Base-by-base conservation (phyloP, 2,113 vertebrate genomes). In the Mixornis gularis region DNA sequence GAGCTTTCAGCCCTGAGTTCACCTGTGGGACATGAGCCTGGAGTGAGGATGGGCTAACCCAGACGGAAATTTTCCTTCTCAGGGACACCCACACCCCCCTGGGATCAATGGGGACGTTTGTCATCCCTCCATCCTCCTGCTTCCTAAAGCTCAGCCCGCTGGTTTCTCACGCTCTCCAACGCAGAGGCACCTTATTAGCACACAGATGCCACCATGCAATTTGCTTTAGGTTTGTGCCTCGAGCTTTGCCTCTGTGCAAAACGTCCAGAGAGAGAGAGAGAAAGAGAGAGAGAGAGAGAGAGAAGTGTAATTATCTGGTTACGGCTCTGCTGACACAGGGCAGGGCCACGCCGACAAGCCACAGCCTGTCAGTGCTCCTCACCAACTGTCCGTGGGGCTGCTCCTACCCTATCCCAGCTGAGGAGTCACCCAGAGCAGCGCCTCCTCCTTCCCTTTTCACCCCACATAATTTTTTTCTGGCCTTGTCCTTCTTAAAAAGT, bases 321-420 rank as follows among this genome's bases (percentile, higher is more conserved):
- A 4, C 17, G 6, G 94, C 92, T 92, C 34, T 95, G 94, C 94
- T 95, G 95, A 89, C 89, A 87, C 89, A 92, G 69, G 77, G 83
- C 79, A 88, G 91, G 84, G 87, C 94, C 91, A 40, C 8, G 7
- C 87, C 3, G 1, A 72, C 93, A 82, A 87, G 95, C 92, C 32
- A 0, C 81, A 92, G 92, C 95, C 90, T 95, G 93, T 51, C 92
- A 7, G 80, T 8, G 73, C 91, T 89, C 15, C 3, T 40, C 73
- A 0, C 79, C 76, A 34, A 58, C 93, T 87, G 92, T 92, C 91
- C 58, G 0, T 65, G 81, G 52, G 48, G 84, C 89, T 92, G 69
- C 68, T 87, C 93, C 77, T 79, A 3, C 72, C 78, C 87, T 17
- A 36, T 59, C 66, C 70, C 53, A 2, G 2, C 26, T 1, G 87